phyloP scores from a whole-genome alignment of 2,113 vertebrate species.

The Colistium nudipinnis region DNA sequence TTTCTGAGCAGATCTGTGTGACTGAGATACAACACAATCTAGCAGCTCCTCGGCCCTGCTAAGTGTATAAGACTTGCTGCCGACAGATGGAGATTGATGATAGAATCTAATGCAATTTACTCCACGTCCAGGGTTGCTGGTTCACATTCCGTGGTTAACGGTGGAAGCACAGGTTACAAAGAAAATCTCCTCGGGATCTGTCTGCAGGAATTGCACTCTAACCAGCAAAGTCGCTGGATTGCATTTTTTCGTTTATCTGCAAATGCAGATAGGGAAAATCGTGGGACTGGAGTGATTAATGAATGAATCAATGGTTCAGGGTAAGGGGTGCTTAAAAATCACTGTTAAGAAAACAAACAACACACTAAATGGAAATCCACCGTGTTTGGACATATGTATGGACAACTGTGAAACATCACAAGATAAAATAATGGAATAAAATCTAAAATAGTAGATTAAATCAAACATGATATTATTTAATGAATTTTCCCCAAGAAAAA shows the following conservation, averaged over 20 bases:
- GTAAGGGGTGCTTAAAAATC: not conserved
- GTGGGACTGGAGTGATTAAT: constrained; percentile 13
- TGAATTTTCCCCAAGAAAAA: not conserved
- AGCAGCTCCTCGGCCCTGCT: constrained; percentile 43
- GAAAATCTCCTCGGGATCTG: constrained; percentile 67
- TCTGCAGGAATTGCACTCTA: constrained; percentile 57
- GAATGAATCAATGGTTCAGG: constrained; percentile 30
- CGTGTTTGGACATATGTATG: not conserved
- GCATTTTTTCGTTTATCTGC: constrained; percentile 64
- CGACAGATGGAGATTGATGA: constrained; percentile 75
- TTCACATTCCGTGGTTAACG: constrained; percentile 62
- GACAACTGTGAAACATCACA: constrained; percentile 10
- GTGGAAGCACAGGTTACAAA: constrained; percentile 58
- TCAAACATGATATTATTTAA: no score
- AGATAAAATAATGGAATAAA: no score
- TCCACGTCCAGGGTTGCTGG: constrained; percentile 66
- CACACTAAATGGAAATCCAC: not conserved
- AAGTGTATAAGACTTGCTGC: constrained; percentile 64
- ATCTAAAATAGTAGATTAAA: no score
- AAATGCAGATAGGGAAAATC: constrained; percentile 61
- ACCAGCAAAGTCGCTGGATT: constrained; percentile 52
- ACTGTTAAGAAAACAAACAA: constrained; percentile 20
- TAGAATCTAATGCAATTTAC: constrained; percentile 78
- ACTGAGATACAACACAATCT: constrained; percentile 61
- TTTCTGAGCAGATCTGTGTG: constrained; percentile 55